Evolutionary conservation across 2,113 vertebrate species (phyloP).

Genomic region (Mormyrus iriodes): DNA sequence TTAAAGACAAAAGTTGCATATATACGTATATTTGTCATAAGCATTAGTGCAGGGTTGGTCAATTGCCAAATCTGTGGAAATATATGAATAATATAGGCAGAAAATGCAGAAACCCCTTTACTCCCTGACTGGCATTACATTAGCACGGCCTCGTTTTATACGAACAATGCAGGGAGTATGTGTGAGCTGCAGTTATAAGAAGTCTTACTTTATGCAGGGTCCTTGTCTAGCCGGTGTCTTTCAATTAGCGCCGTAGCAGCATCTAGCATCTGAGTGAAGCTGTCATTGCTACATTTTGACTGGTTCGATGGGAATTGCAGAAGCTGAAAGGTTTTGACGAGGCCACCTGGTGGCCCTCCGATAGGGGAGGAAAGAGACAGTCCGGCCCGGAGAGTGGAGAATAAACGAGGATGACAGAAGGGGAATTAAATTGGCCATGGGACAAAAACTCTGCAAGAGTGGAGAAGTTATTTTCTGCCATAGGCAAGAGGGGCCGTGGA

Average conservation of each 20-base stretch:
- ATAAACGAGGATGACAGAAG: slow-evolving; percentile 32
- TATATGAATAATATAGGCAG: neutral
- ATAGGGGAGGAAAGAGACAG: slow-evolving; percentile 10
- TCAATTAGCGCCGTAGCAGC: neutral
- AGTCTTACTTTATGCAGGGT: neutral
- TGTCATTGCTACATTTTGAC: neutral
- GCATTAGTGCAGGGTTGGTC: neutral
- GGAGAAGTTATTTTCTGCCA: slow-evolving; percentile 39
- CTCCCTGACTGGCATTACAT: neutral
- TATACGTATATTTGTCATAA: neutral
- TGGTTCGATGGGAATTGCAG: neutral
- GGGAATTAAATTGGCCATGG: slow-evolving; percentile 40
- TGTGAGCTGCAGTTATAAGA: neutral
- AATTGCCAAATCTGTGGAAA: neutral
- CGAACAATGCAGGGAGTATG: neutral
- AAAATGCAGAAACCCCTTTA: neutral
- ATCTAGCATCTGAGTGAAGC: neutral
- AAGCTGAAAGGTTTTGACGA: neutral
- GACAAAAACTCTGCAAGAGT: slow-evolving; percentile 24
- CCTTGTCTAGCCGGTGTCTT: neutral
- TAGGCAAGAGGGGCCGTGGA: slow-evolving; percentile 20
- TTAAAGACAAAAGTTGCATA: neutral
- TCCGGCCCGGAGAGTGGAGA: slow-evolving; percentile 19
- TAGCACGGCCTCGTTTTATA: neutral
- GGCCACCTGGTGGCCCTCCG: neutral